Conservation (phyloP, 2,888 invertebrate genomes). For the Aethes cnicana region DNA sequence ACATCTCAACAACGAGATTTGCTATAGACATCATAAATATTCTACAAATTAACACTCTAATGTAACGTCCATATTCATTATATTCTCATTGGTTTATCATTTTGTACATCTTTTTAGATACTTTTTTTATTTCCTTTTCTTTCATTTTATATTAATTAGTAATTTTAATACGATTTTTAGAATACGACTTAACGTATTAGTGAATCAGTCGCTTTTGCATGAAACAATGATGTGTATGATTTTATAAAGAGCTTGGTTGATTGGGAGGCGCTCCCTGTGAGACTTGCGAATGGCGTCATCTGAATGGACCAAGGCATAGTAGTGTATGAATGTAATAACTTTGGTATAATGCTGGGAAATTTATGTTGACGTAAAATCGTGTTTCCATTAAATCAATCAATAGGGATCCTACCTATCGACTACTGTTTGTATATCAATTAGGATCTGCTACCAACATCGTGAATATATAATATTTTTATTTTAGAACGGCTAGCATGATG, state of each 20-base stretch:
- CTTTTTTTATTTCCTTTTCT: conserved; percentile 11
- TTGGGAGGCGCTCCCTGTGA: too few relatives aligned
- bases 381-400: too few relatives aligned
- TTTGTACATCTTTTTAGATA: conserved; percentile 26
- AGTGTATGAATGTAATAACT: background rate
- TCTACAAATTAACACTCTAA: conserved; percentile 42
- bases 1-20: conserved; percentile 47
- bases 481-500: conserved; percentile 6
- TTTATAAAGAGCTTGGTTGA: conserved; percentile 2
- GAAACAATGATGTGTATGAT: conserved; percentile 29
- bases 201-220: conserved; percentile 40
- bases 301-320: background rate
- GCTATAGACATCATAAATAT: conserved; percentile 45
- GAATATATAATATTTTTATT: conserved; percentile 34
- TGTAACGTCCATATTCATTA: conserved; percentile 26
- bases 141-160: conserved; percentile 13
- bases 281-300: too few relatives aligned
- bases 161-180: conserved; percentile 25
- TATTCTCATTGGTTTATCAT: conserved; percentile 12
- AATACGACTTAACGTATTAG: conserved; percentile 33
- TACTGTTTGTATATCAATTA: conserved; percentile 2
- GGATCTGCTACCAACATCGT: background rate
- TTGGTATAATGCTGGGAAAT: background rate
- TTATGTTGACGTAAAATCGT: background rate
- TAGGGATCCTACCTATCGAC: too few relatives aligned